phyloP scores from a whole-genome alignment of 2,888 invertebrate genomes.

The Beris morrisii region DNA sequence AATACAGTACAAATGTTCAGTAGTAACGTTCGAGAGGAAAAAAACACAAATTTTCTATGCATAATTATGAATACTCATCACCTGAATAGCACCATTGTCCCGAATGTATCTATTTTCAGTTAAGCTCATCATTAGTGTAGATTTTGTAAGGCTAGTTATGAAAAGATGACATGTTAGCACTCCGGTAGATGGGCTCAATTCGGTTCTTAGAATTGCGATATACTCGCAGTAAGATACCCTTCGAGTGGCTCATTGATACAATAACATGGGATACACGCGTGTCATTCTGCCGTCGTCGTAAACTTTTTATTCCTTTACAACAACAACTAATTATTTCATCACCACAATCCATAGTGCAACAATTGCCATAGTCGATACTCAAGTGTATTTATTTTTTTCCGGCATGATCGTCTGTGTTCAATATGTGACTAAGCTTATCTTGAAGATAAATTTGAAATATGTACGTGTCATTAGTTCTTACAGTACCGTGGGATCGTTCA shows the following conservation, averaged over 20 bases:
- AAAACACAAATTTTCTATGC: constrained; percentile 28
- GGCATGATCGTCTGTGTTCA: not conserved
- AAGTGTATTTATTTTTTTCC: too few relatives aligned
- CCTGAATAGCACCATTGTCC: constrained; percentile 22
- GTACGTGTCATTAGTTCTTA: constrained; percentile 26
- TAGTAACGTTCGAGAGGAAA: constrained; percentile 10
- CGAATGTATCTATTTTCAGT: constrained; percentile 23
- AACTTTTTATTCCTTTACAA: constrained; percentile 27
- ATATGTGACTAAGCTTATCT: constrained; percentile 30
- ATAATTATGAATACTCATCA: constrained; percentile 32
- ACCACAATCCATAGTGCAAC: constrained; percentile 18
- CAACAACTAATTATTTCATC: constrained; percentile 31
- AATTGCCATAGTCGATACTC: constrained; percentile 9
- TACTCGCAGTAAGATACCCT: too few relatives aligned
- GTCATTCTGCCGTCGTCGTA: constrained; percentile 22
- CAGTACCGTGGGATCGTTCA: constrained; percentile 31
- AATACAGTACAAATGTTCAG: constrained; percentile 12
- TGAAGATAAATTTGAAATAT: constrained; percentile 30
- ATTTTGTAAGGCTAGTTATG: too few relatives aligned
- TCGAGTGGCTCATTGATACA: too few relatives aligned
- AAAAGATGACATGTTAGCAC: too few relatives aligned
- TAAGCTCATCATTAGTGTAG: constrained; percentile 28
- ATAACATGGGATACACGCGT: constrained; percentile 29
- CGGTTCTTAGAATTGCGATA: too few relatives aligned
- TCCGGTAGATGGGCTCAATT: too few relatives aligned